Evolutionary conservation across 1,140 invertebrate genomes (phyloP), one percentile per base, ranked within the genome.

Genomic region (Apis mellifera): DNA sequence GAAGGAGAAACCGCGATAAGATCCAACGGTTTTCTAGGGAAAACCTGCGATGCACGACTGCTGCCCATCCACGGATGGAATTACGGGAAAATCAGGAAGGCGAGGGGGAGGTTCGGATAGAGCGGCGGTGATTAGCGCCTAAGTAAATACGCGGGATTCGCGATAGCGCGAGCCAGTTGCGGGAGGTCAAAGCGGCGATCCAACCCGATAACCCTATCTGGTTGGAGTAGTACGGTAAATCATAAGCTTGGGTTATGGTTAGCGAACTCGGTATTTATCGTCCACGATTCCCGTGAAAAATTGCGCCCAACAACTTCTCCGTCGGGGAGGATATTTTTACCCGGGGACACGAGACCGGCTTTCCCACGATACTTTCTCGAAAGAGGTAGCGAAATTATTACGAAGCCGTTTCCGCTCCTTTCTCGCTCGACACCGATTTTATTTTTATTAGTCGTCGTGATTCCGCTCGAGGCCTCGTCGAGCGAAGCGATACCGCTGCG

Each of bases 81-180:
- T 62, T 15, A 26, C 60, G 23, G 71, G 71, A 32, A 75, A 80
- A 66, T 78, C 55, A 62, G 26, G 60, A 57, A n/a, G 55, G 70
- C 42, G 76, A 71, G 77, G 42, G 62, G 48, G 64, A 64, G 69
- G 59, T 17, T 84, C 84, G 87, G 88, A 91, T 85, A 84, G 86
- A 82, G 66, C 70, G 74, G 64, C 69, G 69, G 86, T 86, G 91
- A 92, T 92, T 92, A 92, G 84, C 88, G 86, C 78, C 85, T 83
- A 87, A 90, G 90, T 89, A 91, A 92, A 92, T 92, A 92, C 88
- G 72, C 83, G 86, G 87, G 86, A 90, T 88, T 87, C 77, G 83
- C 89, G 86, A 89, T 89, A 88, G 80, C 84, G 77, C 84, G 82
- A 75, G 82, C 76, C 72, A 76, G 86, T 87, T 64, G 84, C 84